Conservation (phyloP, 2,113 vertebrate species). For the Scophthalmus maximus region DNA sequence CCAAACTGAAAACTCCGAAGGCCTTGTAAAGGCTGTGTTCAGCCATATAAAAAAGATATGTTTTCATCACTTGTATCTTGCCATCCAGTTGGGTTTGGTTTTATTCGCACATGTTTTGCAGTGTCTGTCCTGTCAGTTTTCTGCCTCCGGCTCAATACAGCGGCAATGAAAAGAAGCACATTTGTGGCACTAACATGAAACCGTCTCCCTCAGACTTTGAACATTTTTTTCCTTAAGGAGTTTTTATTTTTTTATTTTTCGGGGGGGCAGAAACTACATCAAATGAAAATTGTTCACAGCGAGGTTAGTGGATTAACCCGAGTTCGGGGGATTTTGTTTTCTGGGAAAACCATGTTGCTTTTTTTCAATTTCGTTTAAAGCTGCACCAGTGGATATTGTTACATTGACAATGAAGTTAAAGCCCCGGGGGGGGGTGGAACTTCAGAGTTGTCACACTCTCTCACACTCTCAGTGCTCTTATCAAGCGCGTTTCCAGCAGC, state of each 20-base stretch:
- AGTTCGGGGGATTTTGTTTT: neutral
- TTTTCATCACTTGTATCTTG: neutral
- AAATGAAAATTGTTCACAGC: neutral
- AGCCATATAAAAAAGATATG: neutral
- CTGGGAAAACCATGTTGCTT: neutral
- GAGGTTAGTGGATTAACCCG: constrained; percentile 5
- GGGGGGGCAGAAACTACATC: neutral
- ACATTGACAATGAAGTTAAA: neutral
- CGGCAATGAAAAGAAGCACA: neutral
- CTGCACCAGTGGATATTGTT: neutral
- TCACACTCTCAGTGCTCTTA: neutral
- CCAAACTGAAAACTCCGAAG: too few species aligned
- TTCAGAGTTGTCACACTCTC: neutral
- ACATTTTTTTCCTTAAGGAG: neutral
- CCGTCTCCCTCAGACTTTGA: neutral
- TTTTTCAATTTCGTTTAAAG: neutral
- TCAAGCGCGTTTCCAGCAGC: neutral
- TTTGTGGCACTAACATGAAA: neutral
- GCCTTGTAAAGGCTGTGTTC: too few species aligned
- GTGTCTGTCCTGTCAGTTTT: neutral
- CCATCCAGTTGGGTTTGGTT: neutral
- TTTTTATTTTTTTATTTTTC: too few species aligned
- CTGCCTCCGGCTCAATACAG: neutral
- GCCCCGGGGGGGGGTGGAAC: neutral
- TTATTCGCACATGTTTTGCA: neutral